Base-by-base conservation (phyloP, 2,888 invertebrate genomes). In the Archaeoteleia sp. region DNA sequence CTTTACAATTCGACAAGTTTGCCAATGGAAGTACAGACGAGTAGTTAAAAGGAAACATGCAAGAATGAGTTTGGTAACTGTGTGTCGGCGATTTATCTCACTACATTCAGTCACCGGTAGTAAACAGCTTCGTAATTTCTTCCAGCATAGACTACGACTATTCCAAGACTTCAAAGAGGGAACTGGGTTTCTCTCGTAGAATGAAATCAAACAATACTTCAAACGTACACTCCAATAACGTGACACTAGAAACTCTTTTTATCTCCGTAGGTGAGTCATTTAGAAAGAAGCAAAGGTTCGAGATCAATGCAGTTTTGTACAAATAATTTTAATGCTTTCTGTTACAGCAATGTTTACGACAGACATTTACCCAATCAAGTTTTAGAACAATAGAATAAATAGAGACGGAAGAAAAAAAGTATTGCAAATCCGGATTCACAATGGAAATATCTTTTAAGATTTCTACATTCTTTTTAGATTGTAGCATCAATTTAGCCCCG, bases 41-140 rank as follows among this genome's bases (percentile, higher is more conserved):
- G 43, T 49, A 35, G 58, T 66, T 48, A 54, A 42, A 37, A 42
- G 66, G 60, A 66, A 60, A 58, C 46, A 42, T 42, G 53, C 46
- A 48, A 53, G 53, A 58, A 40, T 58, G 42, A 53, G 42, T 66
- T 58, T 45, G 42, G 58, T 40, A 43, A 66, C 65, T 58, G n/a
- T n/a, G n/a, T n/a, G 37, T 46, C 58, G 53, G 53, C 37, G 48
- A 53, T 66, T 66, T 58, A 58, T 58, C 53, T 58, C 51, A 10
- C 40, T 46, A 53, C 40, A 46, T 42, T 66, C 43, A 27, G 63
- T 39, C 63, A 39, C 15, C 37, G 37, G 53, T 48, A 51, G 65
- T 57, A 65, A 65, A 65, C 58, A 58, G 40, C 46, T 46, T 48
- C 42, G 58, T 58, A 53, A 58, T 66, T 66, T 58, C 58, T 66